Conservation (phyloP, 2,797 vertebrate genomes). For the Brachymystax lenok region DNA sequence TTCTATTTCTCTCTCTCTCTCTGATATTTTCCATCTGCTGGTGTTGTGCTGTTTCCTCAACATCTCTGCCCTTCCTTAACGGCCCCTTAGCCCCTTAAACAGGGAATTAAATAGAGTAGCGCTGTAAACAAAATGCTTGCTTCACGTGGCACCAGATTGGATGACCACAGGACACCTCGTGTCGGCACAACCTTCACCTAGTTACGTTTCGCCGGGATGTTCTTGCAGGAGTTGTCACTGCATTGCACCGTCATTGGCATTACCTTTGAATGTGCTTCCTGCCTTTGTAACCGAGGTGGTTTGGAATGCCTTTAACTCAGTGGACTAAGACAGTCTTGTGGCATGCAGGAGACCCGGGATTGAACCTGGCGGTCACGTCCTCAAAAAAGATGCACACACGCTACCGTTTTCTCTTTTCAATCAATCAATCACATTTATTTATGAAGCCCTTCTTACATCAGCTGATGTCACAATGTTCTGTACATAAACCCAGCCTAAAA, state of each 20-base stretch:
- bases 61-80: constrained; percentile 57
- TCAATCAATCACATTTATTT: too few relatives aligned
- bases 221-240: not conserved
- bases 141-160: constrained; percentile 58
- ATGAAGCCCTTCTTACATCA: too few relatives aligned
- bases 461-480: too few relatives aligned
- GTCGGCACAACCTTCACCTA: constrained; percentile 54
- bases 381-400: not conserved
- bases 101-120: constrained; percentile 36
- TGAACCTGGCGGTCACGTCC: not conserved
- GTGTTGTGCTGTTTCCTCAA: constrained; percentile 31
- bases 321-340: not conserved
- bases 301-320: not conserved
- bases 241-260: not conserved
- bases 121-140: constrained; percentile 55
- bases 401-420: not conserved
- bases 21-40: constrained; percentile 54
- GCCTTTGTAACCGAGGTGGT: not conserved
- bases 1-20: constrained; percentile 22
- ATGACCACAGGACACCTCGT: constrained; percentile 45
- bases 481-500: too few relatives aligned
- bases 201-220: not conserved
- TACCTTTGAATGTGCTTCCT: not conserved
- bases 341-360: not conserved
- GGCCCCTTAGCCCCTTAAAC: constrained; percentile 60